phyloP scores from a whole-genome alignment of 2,888 invertebrate genomes.

The Coleophora deauratella region DNA sequence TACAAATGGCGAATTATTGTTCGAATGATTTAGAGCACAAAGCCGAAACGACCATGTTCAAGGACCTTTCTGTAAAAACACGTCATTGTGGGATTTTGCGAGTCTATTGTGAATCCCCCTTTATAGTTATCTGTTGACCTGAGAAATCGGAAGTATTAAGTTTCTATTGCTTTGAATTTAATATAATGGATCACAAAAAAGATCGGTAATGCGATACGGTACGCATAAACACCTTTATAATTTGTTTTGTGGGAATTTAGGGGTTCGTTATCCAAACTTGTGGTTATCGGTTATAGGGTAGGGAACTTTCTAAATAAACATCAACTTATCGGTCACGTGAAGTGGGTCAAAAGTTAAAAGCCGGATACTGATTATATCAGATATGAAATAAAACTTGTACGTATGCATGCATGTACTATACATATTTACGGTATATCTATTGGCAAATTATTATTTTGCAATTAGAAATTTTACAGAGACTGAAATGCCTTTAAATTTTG shows the following conservation, averaged over 20 bases:
- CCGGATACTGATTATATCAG: no score
- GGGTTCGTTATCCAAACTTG: no score
- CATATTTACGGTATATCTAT: slow-evolving; percentile 2
- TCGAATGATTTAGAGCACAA: slow-evolving; percentile 26
- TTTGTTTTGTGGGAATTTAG: neutral
- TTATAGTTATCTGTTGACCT: slow-evolving; percentile 17
- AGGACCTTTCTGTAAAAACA: slow-evolving; percentile 34
- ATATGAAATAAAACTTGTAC: no score
- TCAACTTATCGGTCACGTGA: slow-evolving; percentile 36
- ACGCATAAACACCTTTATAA: slow-evolving; percentile 7
- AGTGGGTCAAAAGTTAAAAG: slow-evolving; percentile 31
- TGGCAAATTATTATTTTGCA: no score
- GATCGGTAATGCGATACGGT: slow-evolving; percentile 11
- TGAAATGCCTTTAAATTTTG: no score
- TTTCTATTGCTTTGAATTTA: slow-evolving; percentile 9
- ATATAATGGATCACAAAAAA: slow-evolving; percentile 5
- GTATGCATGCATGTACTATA: neutral
- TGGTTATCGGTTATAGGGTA: no score
- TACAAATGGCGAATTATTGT: slow-evolving; percentile 20
- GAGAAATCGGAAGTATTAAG: slow-evolving; percentile 21
- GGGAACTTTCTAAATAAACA: no score
- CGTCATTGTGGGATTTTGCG: slow-evolving; percentile 27
- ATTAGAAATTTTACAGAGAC: no score
- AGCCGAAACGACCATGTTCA: slow-evolving; percentile 32
- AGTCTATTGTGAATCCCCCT: slow-evolving; percentile 32